A percentile compares a stretch with the other conserved stretches of the same genome.
Evolutionary conservation across 1,140 invertebrate genomes (phyloP).

Genomic region (Potamilus streckersoni): DNA sequence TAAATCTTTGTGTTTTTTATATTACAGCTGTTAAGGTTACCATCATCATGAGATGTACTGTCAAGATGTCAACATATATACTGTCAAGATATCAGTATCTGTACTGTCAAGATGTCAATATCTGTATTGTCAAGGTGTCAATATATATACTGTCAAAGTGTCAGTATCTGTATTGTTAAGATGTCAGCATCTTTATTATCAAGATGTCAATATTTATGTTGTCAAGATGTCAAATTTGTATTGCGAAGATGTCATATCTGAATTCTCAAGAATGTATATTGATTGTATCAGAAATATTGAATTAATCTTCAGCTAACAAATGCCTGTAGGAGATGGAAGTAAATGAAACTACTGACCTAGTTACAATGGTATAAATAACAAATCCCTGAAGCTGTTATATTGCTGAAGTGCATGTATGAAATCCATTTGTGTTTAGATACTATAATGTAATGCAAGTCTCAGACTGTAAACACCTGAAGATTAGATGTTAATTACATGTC

Average conservation of each 20-base stretch:
- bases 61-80: neutral
- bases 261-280: neutral
- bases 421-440: no score
- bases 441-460: no score
- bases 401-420: no score
- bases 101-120: neutral
- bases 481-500: no score
- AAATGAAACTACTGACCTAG: no score
- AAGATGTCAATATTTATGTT: neutral
- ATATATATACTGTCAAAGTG: neutral
- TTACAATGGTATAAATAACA: no score
- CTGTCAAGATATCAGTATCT: neutral
- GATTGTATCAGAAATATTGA: no score
- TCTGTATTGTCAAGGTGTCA: neutral
- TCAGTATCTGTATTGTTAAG: neutral
- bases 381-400: no score
- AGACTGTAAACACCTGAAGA: no score
- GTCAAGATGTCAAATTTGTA: neutral
- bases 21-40: neutral
- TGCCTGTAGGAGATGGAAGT: no score
- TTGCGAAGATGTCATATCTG: neutral
- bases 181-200: neutral
- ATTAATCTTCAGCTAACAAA: no score
- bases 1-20: conserved; percentile 14
- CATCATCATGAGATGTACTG: neutral